A percentile compares a stretch with the other conserved stretches of the same genome.
Conservation (phyloP, 2,888 invertebrate species). For the Hoplodrina ambigua region DNA sequence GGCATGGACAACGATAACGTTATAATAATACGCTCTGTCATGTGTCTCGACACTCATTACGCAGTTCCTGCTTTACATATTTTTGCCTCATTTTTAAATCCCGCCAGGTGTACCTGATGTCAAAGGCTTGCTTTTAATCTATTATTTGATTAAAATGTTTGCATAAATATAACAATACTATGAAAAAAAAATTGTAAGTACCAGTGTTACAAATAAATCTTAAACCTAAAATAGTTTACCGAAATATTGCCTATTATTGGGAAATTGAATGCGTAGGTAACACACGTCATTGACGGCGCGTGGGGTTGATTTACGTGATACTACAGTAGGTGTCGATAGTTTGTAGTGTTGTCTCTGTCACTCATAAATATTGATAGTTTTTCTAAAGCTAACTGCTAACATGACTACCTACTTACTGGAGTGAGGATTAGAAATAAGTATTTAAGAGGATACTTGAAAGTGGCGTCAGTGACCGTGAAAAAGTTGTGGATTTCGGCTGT, state of each 20-base stretch:
- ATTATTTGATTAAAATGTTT: conserved; percentile 29
- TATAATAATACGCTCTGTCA: conserved; percentile 44
- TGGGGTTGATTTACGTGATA: conserved; percentile 26
- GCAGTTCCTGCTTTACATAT: conserved; percentile 24
- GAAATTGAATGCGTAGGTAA: conserved; percentile 17
- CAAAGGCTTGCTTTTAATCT: conserved; percentile 19
- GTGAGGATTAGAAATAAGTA: no score
- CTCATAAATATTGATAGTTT: neutral
- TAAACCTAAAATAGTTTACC: conserved; percentile 7
- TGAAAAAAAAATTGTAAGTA: neutral
- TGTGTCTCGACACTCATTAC: conserved; percentile 47
- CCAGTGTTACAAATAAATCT: conserved; percentile 11
- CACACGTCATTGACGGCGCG: conserved; percentile 13
- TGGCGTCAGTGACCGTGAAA: no score
- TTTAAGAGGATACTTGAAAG: no score
- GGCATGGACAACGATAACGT: conserved; percentile 38
- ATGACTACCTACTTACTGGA: no score
- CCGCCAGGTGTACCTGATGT: neutral
- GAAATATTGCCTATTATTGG: conserved; percentile 16
- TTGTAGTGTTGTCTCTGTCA: neutral
- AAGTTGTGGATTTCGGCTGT: no score
- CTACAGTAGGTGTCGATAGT: neutral
- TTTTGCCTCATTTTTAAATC: conserved; percentile 8
- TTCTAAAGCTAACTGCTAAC: neutral
- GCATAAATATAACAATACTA: conserved; percentile 6